Evolutionary conservation across 2,797 vertebrate species (phyloP), one percentile per base, ranked within the genome.

Genomic region (Hippopotamyrus pictus): DNA sequence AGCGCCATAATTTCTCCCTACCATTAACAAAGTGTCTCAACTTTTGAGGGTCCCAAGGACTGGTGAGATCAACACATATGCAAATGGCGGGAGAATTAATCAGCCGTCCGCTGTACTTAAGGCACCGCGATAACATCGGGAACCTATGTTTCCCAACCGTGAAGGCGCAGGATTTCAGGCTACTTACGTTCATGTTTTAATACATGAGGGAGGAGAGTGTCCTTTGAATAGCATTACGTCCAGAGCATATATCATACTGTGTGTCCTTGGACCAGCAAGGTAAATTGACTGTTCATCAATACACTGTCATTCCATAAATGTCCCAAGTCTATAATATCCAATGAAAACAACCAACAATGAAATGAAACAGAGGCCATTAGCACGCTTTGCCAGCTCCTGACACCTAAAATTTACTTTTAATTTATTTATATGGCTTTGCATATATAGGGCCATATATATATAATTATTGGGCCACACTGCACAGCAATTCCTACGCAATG

Each of bases 261-360:
- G 46, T 92, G 94, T 95, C 95, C 95, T 96, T 96, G 95, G 95
- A 95, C 92, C 91, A 90, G 89, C 92, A 92, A 92, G 91, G 89
- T 89, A 92, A 93, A 93, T 93, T 95, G 95, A 96, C 95, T 95
- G 95, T 95, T 96, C 93, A 88, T 96, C 96, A 94, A 96, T 96
- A 96, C 91, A 91, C 90, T 94, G 95, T 96, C 94, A 95, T 57
- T 65, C 41, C 41, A 88, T 88, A 65, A 88, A 88, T 88, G 59
- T 88, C 87, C 87, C 53, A 86, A 59, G 86, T 87, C 86, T 41
- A 59, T 87, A 57, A 87, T 37, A 59, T 89, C 83, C 46, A 89
- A 89, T 85, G 89, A 87, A 25, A 54, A 3, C 85, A 8, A 53
- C 7, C 11, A 62, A 73, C 57, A 86, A 87, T 59, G 51, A 59